phyloP scores from a whole-genome alignment of 2,797 vertebrate species.

The Hydrophis major region DNA sequence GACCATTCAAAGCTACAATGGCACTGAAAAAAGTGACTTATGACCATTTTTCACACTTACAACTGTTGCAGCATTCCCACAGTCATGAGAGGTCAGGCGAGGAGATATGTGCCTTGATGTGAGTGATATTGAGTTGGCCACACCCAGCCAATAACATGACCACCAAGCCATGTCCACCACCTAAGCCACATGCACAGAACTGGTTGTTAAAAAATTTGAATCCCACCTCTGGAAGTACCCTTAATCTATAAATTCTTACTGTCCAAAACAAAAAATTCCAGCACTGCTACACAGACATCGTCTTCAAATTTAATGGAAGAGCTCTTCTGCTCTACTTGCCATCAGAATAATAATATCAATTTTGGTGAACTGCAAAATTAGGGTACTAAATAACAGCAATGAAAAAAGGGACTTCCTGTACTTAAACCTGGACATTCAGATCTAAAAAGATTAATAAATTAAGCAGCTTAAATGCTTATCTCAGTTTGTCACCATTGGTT shows the following conservation, averaged over 20 bases:
- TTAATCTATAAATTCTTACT: neutral
- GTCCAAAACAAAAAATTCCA: neutral
- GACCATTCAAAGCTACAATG: too few species aligned
- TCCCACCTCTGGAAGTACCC: neutral
- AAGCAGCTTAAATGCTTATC: constrained; percentile 11
- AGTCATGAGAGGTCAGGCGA: too few species aligned
- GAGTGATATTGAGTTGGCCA: too few species aligned
- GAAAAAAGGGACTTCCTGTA: neutral
- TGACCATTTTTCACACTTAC: too few species aligned
- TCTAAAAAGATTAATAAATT: neutral
- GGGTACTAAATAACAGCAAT: neutral
- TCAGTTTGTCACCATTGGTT: neutral
- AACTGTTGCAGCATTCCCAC: too few species aligned
- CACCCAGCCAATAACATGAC: too few species aligned
- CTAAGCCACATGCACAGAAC: too few species aligned
- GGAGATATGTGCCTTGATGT: too few species aligned
- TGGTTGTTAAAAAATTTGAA: too few species aligned
- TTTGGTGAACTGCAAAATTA: neutral
- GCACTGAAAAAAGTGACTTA: too few species aligned
- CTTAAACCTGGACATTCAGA: constrained; percentile 28
- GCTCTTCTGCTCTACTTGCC: neutral
- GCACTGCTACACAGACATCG: neutral
- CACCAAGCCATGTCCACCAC: too few species aligned
- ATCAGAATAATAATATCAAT: neutral
- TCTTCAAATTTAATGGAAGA: neutral